Conservation (phyloP, 2,797 vertebrate genomes). For the Schizothorax lantsangensis region DNA sequence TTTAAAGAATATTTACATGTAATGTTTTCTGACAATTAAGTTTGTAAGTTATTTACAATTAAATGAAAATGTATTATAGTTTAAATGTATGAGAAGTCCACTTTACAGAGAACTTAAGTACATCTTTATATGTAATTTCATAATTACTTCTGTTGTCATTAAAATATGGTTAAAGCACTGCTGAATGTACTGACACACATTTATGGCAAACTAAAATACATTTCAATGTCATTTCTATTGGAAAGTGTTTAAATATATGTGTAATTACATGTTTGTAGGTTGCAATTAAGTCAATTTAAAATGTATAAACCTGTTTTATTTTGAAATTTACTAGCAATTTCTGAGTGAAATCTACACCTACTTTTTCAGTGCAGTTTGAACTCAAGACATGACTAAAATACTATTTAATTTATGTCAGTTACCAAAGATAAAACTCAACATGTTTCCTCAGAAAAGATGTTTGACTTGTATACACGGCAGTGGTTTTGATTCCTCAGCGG, state of each 20-base stretch:
- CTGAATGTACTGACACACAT: background rate
- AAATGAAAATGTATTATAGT: too few relatives aligned
- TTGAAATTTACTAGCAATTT: background rate
- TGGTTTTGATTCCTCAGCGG: background rate
- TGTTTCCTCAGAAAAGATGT: too few relatives aligned
- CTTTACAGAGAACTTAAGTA: background rate
- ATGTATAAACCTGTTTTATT: background rate
- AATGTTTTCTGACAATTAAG: background rate
- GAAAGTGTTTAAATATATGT: background rate
- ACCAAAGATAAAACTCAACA: background rate
- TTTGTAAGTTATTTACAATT: background rate
- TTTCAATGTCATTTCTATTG: background rate
- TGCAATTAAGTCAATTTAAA: background rate
- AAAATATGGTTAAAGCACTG: background rate
- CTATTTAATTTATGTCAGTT: background rate
- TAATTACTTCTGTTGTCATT: background rate
- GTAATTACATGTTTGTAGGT: background rate
- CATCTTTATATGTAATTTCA: background rate
- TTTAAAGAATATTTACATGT: too few relatives aligned
- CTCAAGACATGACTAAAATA: background rate
- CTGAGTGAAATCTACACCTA: background rate
- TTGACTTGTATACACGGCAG: background rate
- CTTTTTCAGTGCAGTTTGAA: background rate
- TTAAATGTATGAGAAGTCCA: too few relatives aligned
- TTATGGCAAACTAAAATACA: background rate